Base-by-base conservation (phyloP, 2,888 invertebrate genomes). In the Nowickia ferox region DNA sequence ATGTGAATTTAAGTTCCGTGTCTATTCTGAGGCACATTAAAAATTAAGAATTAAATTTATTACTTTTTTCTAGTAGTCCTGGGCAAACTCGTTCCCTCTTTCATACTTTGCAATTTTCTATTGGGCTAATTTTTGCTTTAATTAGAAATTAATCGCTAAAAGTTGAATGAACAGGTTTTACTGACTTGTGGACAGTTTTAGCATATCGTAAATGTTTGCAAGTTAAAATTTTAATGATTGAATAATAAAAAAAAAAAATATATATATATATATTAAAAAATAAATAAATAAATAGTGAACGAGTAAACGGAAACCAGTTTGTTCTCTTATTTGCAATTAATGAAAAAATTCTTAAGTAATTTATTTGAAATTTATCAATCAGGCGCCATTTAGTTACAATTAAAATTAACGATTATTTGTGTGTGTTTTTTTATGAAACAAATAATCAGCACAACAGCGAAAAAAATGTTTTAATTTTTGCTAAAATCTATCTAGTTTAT, bases 291-390 rank as follows among this genome's bases (percentile, higher is more conserved):
- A 30, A 30, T 30, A 30, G 30, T 30, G 30, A 30, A 30, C 6
- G 30, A 30, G 6, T 30, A 30, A 30, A 30, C 30, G 15, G 10
- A 66, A 75, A 68, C 79, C 75, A 48, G 63, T 75, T 75, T 57
- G 38, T 40, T 38, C 2, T 38, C 13, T 15, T 59, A 11, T 44
- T 69, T 61, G 51, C 19, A 55, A 59, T 69, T 51, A 38, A 57
- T 77, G 63, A 82, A 74, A 15, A 59, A 75, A 65, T 85, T 85
- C 75, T 75, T 66, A 46, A 69, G 22, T 82, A 82, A 82, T 82
- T 81, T 48, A 68, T 68, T 5, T 55, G 17, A 30, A 44, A 74
- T 76, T 69, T 44, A 77, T 80, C 42, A 66, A 66, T 48, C 40
- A 13, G 85, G 75, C 85, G 83, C 82, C 79, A 75, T 51, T 53